Evolutionary conservation across 2,888 invertebrate species (phyloP).

Genomic region (Scaeva pyrastri): DNA sequence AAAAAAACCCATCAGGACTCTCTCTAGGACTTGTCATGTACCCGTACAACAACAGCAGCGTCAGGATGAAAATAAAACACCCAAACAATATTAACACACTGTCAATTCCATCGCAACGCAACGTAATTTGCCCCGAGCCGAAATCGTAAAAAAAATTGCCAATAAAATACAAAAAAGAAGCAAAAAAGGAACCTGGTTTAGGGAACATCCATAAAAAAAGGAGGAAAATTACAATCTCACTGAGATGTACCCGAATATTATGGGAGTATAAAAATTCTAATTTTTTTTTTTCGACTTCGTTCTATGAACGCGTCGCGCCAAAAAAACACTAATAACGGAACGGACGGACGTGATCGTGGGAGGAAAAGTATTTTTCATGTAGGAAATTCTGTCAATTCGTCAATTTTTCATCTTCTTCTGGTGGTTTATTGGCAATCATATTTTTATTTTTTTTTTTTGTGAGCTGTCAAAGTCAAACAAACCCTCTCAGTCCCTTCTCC

Average conservation of each 20-base stretch:
- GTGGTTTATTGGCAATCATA: slow-evolving; percentile 66
- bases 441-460: slow-evolving; percentile 12
- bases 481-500: background rate
- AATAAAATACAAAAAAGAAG: slow-evolving; percentile 34
- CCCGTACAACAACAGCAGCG: too few relatives aligned
- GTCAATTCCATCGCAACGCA: slow-evolving; percentile 50
- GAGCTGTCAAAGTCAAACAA: slow-evolving; percentile 22
- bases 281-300: background rate
- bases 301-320: background rate
- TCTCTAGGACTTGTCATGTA: slow-evolving; percentile 27
- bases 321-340: background rate
- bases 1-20: background rate
- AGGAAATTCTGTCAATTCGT: slow-evolving; percentile 64
- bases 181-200: background rate
- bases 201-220: slow-evolving; percentile 4
- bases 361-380: background rate
- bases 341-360: background rate
- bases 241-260: background rate
- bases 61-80: slow-evolving; percentile 40
- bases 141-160: slow-evolving; percentile 52
- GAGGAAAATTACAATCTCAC: slow-evolving; percentile 10
- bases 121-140: slow-evolving; percentile 45
- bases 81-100: slow-evolving; percentile 61
- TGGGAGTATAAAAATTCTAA: slow-evolving; percentile 9
- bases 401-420: slow-evolving; percentile 53